These are phyloP conservation scores for Neodiprion virginianus DNA, from an alignment of 1,140 invertebrate genomes.

Conservation along the genomic window DNA sequence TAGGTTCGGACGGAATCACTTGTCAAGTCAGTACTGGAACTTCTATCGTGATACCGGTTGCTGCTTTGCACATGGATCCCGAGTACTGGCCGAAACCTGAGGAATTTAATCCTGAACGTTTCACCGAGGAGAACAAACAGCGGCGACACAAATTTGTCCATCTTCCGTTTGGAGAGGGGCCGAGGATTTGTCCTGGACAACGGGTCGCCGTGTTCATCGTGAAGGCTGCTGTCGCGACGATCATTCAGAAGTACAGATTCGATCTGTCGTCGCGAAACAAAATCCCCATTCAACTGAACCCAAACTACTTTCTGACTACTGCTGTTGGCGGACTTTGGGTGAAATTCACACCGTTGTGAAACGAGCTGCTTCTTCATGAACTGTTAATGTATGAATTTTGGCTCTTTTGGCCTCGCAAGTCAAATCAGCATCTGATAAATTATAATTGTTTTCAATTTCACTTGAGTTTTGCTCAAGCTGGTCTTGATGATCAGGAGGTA, in stretches of 20 bases:
- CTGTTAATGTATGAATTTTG: too few species aligned
- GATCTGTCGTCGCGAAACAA: constrained; percentile 37
- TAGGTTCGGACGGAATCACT: constrained; percentile 33
- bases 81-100: constrained; percentile 68
- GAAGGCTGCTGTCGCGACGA: constrained; percentile 53
- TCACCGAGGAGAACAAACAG: constrained; percentile 54
- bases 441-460: too few species aligned
- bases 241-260: constrained; percentile 48
- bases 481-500: too few species aligned
- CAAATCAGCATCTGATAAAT: too few species aligned
- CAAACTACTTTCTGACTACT: not conserved
- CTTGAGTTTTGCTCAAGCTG: too few species aligned
- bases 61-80: constrained; percentile 57
- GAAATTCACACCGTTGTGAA: not conserved
- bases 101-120: constrained; percentile 72
- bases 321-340: constrained; percentile 29
- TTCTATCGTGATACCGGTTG: constrained; percentile 47
- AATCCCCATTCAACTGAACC: constrained; percentile 31
- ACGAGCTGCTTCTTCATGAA: too few species aligned
- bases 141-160: constrained; percentile 51
- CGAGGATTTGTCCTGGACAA: constrained; percentile 64
- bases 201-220: constrained; percentile 60
- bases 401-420: too few species aligned
- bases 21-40: constrained; percentile 37
- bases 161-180: constrained; percentile 69